Percentiles rank a stretch among this genome's conserved stretches.
These are phyloP conservation scores for Phymanthus crucifer DNA, from an alignment of 92 coral and sea anemone genomes.

Conservation along the genomic window DNA sequence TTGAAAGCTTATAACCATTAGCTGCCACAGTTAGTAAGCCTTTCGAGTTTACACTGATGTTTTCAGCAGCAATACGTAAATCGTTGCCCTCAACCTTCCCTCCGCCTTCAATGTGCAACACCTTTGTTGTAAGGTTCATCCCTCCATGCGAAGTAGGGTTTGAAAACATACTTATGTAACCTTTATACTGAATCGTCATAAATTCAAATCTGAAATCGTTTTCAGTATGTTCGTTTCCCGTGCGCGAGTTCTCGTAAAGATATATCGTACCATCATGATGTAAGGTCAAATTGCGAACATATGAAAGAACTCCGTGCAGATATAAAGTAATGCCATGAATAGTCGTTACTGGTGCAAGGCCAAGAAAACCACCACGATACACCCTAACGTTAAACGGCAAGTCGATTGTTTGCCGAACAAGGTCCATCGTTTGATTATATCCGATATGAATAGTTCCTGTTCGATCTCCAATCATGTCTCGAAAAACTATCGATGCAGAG, in stretches of 20 bases:
- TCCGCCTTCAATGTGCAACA: slow-evolving; percentile 70
- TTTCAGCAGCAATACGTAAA: slow-evolving; percentile 42
- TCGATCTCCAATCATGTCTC: slow-evolving; percentile 76
- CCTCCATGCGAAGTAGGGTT: slow-evolving; percentile 64
- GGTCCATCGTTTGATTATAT: slow-evolving; percentile 59
- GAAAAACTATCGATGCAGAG: slow-evolving; percentile 62
- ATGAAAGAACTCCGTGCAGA: slow-evolving; percentile 52
- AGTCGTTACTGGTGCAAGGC: slow-evolving; percentile 62
- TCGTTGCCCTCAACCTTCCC: slow-evolving; percentile 64
- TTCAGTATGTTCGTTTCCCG: slow-evolving; percentile 64
- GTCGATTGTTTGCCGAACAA: slow-evolving; percentile 56
- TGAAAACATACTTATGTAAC: slow-evolving; percentile 51
- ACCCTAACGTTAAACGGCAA: slow-evolving; percentile 69
- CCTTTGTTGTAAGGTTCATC: slow-evolving; percentile 59
- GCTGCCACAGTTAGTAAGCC: slow-evolving; percentile 53
- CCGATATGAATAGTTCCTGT: slow-evolving; percentile 67
- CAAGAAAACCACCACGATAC: slow-evolving; percentile 65
- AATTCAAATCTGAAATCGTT: slow-evolving; percentile 59
- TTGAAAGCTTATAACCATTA: slow-evolving; percentile 51
- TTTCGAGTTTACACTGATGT: slow-evolving; percentile 60
- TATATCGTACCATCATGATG: slow-evolving; percentile 64
- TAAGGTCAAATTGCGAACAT: slow-evolving; percentile 55
- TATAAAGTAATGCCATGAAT: slow-evolving; percentile 66
- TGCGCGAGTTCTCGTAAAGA: slow-evolving; percentile 60
- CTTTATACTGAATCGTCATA: slow-evolving; percentile 62